phyloP scores from a whole-genome alignment of 2,797 vertebrate genomes.

The Malurus leucopterus region DNA sequence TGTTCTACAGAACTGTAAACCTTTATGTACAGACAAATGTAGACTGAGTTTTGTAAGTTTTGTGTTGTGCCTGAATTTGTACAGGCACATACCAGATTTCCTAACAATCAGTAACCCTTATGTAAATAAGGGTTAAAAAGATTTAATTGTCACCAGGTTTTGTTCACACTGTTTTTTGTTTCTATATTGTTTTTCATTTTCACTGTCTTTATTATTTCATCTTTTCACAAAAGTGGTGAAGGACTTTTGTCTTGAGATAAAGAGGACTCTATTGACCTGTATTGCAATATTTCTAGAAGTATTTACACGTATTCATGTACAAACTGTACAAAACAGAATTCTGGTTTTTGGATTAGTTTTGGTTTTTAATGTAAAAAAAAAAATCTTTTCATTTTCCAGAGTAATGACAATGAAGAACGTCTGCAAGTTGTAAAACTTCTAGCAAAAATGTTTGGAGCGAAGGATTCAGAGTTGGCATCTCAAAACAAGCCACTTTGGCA shows the following conservation, averaged over 20 bases:
- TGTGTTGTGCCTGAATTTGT: not conserved
- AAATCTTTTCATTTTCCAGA: constrained; percentile 73
- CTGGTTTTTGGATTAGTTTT: not conserved
- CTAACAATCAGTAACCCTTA: not conserved
- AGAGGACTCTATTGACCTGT: not conserved
- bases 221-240: not conserved
- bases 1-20: not conserved
- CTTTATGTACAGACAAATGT: not conserved
- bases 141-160: not conserved
- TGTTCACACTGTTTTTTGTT: not conserved
- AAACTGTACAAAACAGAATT: not conserved
- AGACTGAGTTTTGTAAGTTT: not conserved
- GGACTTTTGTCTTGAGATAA: not conserved
- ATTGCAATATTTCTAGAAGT: not conserved
- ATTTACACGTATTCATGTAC: not conserved
- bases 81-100: not conserved
- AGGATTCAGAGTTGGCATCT: constrained; percentile 93
- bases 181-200: not conserved
- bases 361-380: not conserved
- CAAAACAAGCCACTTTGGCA: constrained; percentile 99
- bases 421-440: constrained; percentile 96
- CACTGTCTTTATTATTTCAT: not conserved
- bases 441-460: constrained; percentile 98
- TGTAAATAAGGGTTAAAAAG: not conserved
- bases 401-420: constrained; percentile 98